phyloP scores from a whole-genome alignment of 1,140 invertebrate genomes.

The Papilio xuthus region DNA sequence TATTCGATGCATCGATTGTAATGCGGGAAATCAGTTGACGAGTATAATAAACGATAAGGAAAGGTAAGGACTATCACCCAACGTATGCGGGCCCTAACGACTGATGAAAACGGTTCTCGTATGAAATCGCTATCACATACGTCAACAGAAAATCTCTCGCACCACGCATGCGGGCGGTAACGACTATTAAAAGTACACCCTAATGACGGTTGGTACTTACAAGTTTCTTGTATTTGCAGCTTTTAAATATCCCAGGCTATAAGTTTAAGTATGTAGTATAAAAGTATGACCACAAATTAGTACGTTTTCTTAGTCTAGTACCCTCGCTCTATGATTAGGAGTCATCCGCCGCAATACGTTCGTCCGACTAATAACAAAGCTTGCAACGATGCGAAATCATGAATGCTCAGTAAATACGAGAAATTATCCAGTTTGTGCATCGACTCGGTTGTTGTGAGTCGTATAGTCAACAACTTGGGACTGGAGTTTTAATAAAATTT shows the following conservation, averaged over 20 bases:
- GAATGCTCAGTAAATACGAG: constrained; percentile 36
- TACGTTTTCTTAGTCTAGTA: constrained; percentile 35
- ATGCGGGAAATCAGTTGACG: no score
- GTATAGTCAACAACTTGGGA: neutral
- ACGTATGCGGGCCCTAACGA: no score
- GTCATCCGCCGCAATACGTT: constrained; percentile 27
- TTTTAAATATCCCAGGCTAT: constrained; percentile 2
- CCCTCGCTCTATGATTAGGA: constrained; percentile 25
- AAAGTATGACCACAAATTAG: constrained; percentile 35
- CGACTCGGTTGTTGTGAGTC: neutral
- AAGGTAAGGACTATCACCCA: no score
- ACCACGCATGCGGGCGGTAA: no score
- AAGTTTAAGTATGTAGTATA: constrained; percentile 33
- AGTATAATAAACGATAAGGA: no score
- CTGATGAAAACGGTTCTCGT: no score
- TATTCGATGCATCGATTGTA: no score
- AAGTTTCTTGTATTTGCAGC: constrained; percentile 11
- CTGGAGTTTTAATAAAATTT: constrained; percentile 1
- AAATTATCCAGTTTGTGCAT: constrained; percentile 36
- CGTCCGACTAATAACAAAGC: constrained; percentile 31
- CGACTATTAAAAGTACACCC: no score
- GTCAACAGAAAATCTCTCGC: no score
- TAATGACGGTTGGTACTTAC: neutral
- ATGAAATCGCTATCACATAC: no score
- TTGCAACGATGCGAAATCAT: constrained; percentile 7